phyloP scores from a whole-genome alignment of 2,888 invertebrate species.

The Acleris holmiana region DNA sequence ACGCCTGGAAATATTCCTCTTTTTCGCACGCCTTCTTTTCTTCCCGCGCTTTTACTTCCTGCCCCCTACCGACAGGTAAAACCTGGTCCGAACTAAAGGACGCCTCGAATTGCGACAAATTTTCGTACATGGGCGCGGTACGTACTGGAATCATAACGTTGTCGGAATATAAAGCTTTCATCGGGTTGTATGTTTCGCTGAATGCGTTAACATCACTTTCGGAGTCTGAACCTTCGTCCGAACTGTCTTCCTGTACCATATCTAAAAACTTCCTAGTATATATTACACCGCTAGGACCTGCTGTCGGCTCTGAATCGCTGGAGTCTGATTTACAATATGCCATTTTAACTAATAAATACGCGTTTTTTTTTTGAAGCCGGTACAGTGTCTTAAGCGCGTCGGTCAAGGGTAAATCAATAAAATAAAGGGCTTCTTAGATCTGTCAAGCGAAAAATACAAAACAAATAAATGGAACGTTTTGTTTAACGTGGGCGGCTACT shows the following conservation, averaged over 20 bases:
- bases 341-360: background rate
- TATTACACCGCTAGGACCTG: slow-evolving; percentile 29
- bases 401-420: slow-evolving; percentile 24
- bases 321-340: background rate
- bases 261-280: too few species aligned
- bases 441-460: slow-evolving; percentile 16
- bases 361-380: background rate
- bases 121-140: slow-evolving; percentile 87
- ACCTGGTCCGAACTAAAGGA: slow-evolving; percentile 50
- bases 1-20: slow-evolving; percentile 51
- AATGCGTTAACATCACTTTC: slow-evolving; percentile 72
- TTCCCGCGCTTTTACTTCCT: slow-evolving; percentile 61
- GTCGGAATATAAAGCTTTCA: slow-evolving; percentile 87
- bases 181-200: slow-evolving; percentile 86
- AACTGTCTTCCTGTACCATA: slow-evolving; percentile 1
- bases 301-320: slow-evolving; percentile 17
- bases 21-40: slow-evolving; percentile 60
- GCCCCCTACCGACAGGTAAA: slow-evolving; percentile 60
- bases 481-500: background rate
- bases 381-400: background rate
- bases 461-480: slow-evolving; percentile 24
- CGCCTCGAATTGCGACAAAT: slow-evolving; percentile 85
- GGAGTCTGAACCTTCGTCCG: slow-evolving; percentile 68
- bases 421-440: background rate
- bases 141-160: slow-evolving; percentile 81